Percentiles rank a stretch among this genome's conserved stretches.
Conservation (phyloP, 2,113 vertebrate species). For the Scomber colias region DNA sequence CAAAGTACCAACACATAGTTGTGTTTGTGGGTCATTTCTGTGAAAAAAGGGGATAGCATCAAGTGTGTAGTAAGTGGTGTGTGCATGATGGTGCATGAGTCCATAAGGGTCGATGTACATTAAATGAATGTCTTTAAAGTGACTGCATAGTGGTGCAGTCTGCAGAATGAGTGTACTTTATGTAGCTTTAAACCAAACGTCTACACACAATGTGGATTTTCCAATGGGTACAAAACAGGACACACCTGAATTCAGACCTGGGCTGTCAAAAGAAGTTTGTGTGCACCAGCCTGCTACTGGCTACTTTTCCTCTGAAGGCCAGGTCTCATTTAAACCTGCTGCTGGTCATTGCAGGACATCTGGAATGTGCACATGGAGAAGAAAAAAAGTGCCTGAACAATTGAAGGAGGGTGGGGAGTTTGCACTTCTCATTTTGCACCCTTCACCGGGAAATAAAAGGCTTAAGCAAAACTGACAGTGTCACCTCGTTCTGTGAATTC, state of each 20-base stretch:
- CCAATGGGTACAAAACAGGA: slow-evolving; percentile 53
- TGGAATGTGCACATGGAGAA: slow-evolving; percentile 63
- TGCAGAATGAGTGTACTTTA: slow-evolving; percentile 41
- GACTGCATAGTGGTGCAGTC: slow-evolving; percentile 44
- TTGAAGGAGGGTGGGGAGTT: slow-evolving; percentile 27
- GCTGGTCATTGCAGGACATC: slow-evolving; percentile 67
- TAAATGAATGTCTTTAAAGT: slow-evolving; percentile 54
- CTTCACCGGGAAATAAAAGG: slow-evolving; percentile 71
- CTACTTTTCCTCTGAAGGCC: slow-evolving; percentile 36
- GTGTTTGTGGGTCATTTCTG: slow-evolving; percentile 52
- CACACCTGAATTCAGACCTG: slow-evolving; percentile 8
- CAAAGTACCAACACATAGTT: neutral
- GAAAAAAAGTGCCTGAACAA: slow-evolving; percentile 64
- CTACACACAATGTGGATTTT: slow-evolving; percentile 42
- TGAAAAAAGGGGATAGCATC: slow-evolving; percentile 39
- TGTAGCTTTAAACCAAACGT: slow-evolving; percentile 67
- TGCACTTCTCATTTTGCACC: slow-evolving; percentile 58
- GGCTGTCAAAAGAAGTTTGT: slow-evolving; percentile 17
- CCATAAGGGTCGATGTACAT: slow-evolving; percentile 2
- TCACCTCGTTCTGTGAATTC: slow-evolving; percentile 71
- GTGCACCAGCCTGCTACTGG: slow-evolving; percentile 23
- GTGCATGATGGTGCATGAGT: slow-evolving; percentile 62
- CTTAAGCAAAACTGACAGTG: slow-evolving; percentile 68
- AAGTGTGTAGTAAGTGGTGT: slow-evolving; percentile 17
- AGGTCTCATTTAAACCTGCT: slow-evolving; percentile 60